Conservation (phyloP, 2,888 invertebrate species). For the Xestoiulus laeticollis region DNA sequence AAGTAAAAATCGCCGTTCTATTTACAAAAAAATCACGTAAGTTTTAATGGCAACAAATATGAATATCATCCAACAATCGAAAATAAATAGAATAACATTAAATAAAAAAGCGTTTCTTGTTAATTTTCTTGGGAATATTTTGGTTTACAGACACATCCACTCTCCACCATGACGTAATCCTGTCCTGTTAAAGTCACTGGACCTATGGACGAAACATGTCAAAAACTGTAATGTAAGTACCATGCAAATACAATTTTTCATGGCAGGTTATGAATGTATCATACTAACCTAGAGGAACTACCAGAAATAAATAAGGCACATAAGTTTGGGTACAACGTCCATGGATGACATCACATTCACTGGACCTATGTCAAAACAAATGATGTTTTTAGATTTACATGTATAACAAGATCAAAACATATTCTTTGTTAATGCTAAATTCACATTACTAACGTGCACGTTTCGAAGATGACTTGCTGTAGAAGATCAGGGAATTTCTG, state of each 20-base stretch:
- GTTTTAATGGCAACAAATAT: constrained; percentile 7
- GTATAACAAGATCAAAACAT: no score
- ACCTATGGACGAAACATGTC: not conserved
- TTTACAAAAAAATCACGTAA: constrained; percentile 20
- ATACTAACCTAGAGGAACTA: constrained; percentile 78
- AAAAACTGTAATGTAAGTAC: no score
- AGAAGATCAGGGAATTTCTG: constrained; percentile 92
- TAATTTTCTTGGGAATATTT: constrained; percentile 63
- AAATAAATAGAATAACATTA: constrained; percentile 10
- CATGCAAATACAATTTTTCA: no score
- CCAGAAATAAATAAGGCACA: constrained; percentile 89
- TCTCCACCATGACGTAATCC: constrained; percentile 93
- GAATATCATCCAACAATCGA: not conserved
- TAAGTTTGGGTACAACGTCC: constrained; percentile 92
- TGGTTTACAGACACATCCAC: constrained; percentile 88
- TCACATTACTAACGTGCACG: constrained; percentile 81
- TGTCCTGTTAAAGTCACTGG: constrained; percentile 69
- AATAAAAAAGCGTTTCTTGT: not conserved
- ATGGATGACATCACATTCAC: constrained; percentile 86
- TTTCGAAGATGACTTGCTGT: constrained; percentile 92
- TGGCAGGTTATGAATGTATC: not conserved
- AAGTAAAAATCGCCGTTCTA: not conserved
- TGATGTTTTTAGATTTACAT: not conserved
- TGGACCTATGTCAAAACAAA: constrained; percentile 72
- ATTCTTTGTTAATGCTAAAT: not conserved